phyloP scores from a whole-genome alignment of 2,113 vertebrate species.

The Syrmaticus mikado region DNA sequence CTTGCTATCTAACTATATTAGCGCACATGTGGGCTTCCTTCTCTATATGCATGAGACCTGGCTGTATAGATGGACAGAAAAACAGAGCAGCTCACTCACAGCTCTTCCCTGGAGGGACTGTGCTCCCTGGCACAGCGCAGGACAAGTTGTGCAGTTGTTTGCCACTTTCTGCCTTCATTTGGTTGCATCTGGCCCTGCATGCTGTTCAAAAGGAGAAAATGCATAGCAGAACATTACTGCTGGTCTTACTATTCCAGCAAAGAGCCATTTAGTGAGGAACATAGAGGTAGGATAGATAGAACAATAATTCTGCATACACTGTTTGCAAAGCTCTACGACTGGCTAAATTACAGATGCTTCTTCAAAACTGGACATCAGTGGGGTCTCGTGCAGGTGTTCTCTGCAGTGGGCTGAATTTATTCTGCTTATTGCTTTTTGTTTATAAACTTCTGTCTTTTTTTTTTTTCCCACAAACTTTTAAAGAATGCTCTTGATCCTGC shows the following conservation, averaged over 20 bases:
- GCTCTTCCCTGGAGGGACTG: accelerated
- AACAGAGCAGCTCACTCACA: accelerated
- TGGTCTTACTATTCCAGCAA: accelerated
- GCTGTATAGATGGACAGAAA: not conserved
- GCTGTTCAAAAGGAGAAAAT: not conserved
- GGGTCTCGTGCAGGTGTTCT: not conserved
- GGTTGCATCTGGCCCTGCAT: not conserved
- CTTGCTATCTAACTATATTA: not conserved
- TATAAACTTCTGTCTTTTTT: not conserved
- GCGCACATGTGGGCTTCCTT: too few species aligned
- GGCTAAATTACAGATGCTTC: not conserved
- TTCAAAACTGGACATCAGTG: not conserved
- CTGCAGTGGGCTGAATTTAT: not conserved
- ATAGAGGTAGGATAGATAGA: not conserved
- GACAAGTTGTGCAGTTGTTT: not conserved
- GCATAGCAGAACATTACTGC: not conserved
- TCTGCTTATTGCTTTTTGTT: not conserved
- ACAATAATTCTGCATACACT: not conserved
- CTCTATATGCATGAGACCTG: accelerated
- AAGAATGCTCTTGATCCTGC: not conserved
- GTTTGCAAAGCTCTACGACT: not conserved
- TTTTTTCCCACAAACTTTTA: not conserved
- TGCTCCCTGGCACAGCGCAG: not conserved
- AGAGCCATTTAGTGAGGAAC: not conserved
- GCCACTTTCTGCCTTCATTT: not conserved